These are phyloP conservation scores for Bombyx huttoni DNA, from an alignment of 2,888 invertebrate genomes.

Conservation along the genomic window DNA sequence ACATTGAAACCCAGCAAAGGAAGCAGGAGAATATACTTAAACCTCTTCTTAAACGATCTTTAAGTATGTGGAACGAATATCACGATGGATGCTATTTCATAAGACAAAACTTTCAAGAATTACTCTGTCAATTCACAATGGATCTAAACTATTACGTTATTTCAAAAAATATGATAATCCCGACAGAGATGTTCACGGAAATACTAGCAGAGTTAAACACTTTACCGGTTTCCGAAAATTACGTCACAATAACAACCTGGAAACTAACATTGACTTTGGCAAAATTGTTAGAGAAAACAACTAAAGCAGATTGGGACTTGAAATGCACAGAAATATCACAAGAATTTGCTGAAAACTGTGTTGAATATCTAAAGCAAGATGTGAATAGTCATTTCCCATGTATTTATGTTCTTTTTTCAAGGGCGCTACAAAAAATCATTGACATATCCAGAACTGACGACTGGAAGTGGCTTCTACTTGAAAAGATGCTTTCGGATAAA, in stretches of 20 bases:
- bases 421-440: slow-evolving; percentile 13
- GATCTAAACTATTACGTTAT: slow-evolving; percentile 21
- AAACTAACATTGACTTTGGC: slow-evolving; percentile 24
- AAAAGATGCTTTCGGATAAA: slow-evolving; percentile 21
- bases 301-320: slow-evolving; percentile 13
- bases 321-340: slow-evolving; percentile 17
- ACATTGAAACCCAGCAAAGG: slow-evolving; percentile 25
- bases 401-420: slow-evolving; percentile 31
- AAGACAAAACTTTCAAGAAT: slow-evolving; percentile 14
- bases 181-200: slow-evolving; percentile 21
- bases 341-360: slow-evolving; percentile 27
- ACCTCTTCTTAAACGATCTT: slow-evolving; percentile 25
- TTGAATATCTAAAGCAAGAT: slow-evolving; percentile 32
- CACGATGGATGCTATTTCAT: slow-evolving; percentile 11
- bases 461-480: slow-evolving; percentile 13
- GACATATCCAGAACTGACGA: not conserved
- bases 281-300: slow-evolving; percentile 16
- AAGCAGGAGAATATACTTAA: slow-evolving; percentile 27
- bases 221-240: slow-evolving; percentile 30
- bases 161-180: slow-evolving; percentile 17
- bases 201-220: slow-evolving; percentile 20
- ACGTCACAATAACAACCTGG: slow-evolving; percentile 30
- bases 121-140: slow-evolving; percentile 18
- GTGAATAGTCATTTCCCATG: slow-evolving; percentile 27
- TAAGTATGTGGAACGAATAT: slow-evolving; percentile 22